phyloP scores from a whole-genome alignment of 2,888 invertebrate species.

The Eulithis prunata region DNA sequence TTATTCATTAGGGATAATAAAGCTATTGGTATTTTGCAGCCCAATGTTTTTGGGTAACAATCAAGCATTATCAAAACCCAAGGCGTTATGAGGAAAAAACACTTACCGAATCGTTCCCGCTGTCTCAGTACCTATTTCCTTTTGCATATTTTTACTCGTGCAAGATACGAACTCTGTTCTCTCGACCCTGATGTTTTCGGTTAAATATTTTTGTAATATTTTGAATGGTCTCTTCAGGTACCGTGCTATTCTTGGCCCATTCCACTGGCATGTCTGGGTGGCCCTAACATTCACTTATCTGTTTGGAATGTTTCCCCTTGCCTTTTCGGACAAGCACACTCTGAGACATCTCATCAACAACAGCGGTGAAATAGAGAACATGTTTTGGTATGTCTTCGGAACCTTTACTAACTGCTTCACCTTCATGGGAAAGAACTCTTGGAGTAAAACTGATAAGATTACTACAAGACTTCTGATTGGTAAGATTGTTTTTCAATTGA shows the following conservation, averaged over 20 bases:
- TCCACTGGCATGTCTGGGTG: slow-evolving; percentile 92
- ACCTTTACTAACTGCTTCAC: slow-evolving; percentile 93
- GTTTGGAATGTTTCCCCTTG: slow-evolving; percentile 89
- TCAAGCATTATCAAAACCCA: too few species aligned
- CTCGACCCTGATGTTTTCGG: too few species aligned
- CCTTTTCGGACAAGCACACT: slow-evolving; percentile 89
- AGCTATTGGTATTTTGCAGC: too few species aligned
- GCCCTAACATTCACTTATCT: slow-evolving; percentile 88
- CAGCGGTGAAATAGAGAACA: slow-evolving; percentile 90
- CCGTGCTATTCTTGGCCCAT: slow-evolving; percentile 92
- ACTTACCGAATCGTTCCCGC: too few species aligned
- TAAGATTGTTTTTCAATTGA: slow-evolving; percentile 50
- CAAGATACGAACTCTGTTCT: too few species aligned
- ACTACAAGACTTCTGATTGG: slow-evolving; percentile 90
- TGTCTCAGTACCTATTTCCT: too few species aligned
- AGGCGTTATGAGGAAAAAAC: too few species aligned
- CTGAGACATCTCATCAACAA: slow-evolving; percentile 86
- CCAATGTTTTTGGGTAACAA: too few species aligned
- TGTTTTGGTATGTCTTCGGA: slow-evolving; percentile 95
- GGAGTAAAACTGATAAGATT: slow-evolving; percentile 87
- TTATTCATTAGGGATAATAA: too few species aligned
- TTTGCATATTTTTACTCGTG: too few species aligned
- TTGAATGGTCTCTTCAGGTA: slow-evolving; percentile 77
- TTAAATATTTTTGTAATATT: too few species aligned
- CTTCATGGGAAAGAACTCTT: slow-evolving; percentile 87